These are phyloP conservation scores for Armadillidium nasatum DNA, from an alignment of 1,140 invertebrate species.

Conservation along the genomic window DNA sequence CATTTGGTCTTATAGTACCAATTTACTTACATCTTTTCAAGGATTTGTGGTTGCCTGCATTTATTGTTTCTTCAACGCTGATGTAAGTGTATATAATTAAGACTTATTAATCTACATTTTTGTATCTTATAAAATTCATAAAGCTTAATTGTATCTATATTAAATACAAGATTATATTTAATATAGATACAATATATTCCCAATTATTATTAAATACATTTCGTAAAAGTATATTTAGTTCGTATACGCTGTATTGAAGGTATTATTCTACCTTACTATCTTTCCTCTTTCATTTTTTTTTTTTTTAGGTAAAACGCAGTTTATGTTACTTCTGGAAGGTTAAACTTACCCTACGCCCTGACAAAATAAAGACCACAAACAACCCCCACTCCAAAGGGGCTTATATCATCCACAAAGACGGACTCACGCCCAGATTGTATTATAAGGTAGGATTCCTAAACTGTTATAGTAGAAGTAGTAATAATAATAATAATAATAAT, in stretches of 20 bases:
- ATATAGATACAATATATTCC: not conserved
- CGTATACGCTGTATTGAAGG: not conserved
- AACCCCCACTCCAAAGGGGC: not conserved
- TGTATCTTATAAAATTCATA: not conserved
- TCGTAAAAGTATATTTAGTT: not conserved
- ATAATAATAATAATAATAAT: too few species aligned
- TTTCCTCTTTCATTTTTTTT: not conserved
- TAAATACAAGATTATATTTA: not conserved
- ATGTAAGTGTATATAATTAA: conserved; percentile 58
- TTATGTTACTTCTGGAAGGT: conserved; percentile 39
- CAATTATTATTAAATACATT: too few species aligned
- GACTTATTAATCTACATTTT: not conserved
- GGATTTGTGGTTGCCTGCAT: conserved; percentile 76
- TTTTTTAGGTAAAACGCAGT: conserved; percentile 31
- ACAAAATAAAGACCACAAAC: not conserved
- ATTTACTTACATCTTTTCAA: conserved; percentile 78
- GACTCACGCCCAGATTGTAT: not conserved
- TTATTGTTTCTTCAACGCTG: conserved; percentile 83
- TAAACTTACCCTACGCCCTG: conserved; percentile 32
- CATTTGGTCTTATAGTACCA: conserved; percentile 72
- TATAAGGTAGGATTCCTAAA: not conserved
- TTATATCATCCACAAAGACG: not conserved
- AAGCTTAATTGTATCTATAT: not conserved
- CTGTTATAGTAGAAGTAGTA: too few species aligned
- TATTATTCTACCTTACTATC: not conserved